phyloP scores from a whole-genome alignment of 2,113 vertebrate species.

The Cyprinodon variegatus region DNA sequence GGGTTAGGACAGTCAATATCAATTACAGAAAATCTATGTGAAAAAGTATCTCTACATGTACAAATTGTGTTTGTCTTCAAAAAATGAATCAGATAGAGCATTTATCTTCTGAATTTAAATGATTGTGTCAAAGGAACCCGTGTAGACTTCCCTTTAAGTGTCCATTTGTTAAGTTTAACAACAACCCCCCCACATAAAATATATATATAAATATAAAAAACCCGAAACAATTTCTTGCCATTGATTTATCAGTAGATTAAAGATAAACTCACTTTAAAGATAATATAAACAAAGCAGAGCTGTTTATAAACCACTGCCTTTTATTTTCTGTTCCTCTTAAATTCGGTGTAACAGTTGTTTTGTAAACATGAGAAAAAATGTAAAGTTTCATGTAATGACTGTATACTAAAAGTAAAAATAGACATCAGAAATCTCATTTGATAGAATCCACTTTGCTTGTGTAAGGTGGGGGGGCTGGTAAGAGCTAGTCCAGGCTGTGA shows the following conservation, averaged over 20 bases:
- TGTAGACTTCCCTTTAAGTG: background rate
- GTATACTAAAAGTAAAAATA: background rate
- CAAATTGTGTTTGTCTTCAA: background rate
- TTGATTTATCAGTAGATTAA: background rate
- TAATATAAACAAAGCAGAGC: background rate
- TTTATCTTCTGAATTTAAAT: background rate
- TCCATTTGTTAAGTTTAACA: background rate
- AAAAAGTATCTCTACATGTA: background rate
- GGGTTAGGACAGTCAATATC: background rate
- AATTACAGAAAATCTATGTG: background rate
- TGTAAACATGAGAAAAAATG: background rate
- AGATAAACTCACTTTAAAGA: background rate
- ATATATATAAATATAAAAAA: background rate
- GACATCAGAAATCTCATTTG: background rate
- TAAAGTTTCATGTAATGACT: background rate
- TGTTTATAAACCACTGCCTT: background rate
- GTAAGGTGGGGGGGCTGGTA: too few relatives aligned
- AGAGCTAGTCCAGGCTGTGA: too few relatives aligned
- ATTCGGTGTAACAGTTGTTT: background rate
- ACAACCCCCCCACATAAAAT: background rate
- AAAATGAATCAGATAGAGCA: background rate
- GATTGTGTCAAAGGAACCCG: background rate
- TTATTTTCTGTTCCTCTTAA: background rate
- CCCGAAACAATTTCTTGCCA: background rate
- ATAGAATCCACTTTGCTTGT: background rate